Percentiles rank a stretch among this genome's conserved stretches.
Conservation (phyloP, 2,797 vertebrate genomes). For the Luscinia megarhynchos region DNA sequence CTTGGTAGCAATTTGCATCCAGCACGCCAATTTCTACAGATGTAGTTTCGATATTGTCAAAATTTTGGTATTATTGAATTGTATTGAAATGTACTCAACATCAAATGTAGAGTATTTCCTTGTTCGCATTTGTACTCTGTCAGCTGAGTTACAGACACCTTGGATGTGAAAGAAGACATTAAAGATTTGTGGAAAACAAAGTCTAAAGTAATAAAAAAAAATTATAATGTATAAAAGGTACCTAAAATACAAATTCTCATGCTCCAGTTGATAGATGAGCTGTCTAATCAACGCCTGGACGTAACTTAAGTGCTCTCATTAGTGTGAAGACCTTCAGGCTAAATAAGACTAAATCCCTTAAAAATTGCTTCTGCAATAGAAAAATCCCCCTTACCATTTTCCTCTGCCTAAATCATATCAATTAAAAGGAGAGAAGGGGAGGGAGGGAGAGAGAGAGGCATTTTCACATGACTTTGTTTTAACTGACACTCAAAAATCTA, state of each 20-base stretch:
- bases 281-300: constrained; percentile 81
- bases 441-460: not conserved
- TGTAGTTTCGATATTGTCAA: not conserved
- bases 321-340: constrained; percentile 82
- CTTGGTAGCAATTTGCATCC: constrained; percentile 23
- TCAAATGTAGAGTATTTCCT: not conserved
- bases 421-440: constrained; percentile 59
- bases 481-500: constrained; percentile 70
- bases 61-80: not conserved
- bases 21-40: not conserved
- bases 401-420: constrained; percentile 75
- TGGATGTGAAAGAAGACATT: constrained; percentile 30
- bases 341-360: constrained; percentile 81
- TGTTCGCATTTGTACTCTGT: not conserved
- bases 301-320: constrained; percentile 85
- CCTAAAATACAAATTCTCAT: constrained; percentile 77
- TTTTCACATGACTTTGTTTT: constrained; percentile 74
- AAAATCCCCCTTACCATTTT: constrained; percentile 72
- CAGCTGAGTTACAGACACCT: not conserved
- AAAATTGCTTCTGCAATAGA: constrained; percentile 81
- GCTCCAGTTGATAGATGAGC: constrained; percentile 81
- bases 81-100: not conserved
- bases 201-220: constrained; percentile 44
- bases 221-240: constrained; percentile 67
- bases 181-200: constrained; percentile 56